These are phyloP conservation scores for Anthoptus insignis DNA, from an alignment of 2,888 invertebrate genomes.

Conservation along the genomic window DNA sequence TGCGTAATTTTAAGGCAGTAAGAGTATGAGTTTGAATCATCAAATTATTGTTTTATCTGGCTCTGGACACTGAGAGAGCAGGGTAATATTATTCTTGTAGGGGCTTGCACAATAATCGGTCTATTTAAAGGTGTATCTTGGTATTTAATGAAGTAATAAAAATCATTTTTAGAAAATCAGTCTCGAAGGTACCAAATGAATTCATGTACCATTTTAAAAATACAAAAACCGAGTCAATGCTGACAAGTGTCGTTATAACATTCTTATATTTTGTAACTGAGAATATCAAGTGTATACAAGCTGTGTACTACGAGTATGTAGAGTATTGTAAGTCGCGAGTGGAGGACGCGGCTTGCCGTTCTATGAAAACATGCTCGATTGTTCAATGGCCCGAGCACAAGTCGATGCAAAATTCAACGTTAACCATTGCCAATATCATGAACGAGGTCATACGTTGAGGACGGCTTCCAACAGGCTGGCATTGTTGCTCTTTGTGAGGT, in stretches of 20 bases:
- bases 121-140: too few relatives aligned
- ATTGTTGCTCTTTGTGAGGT: slow-evolving; percentile 9
- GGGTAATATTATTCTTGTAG: too few relatives aligned
- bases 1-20: too few relatives aligned
- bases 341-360: slow-evolving; percentile 43
- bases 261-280: slow-evolving; percentile 1
- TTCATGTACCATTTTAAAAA: not conserved
- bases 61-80: too few relatives aligned
- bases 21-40: too few relatives aligned
- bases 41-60: too few relatives aligned
- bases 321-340: slow-evolving; percentile 22
- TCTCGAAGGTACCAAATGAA: too few relatives aligned
- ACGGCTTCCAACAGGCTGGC: slow-evolving; percentile 13
- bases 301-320: too few relatives aligned
- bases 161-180: too few relatives aligned
- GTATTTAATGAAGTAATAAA: too few relatives aligned
- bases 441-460: slow-evolving; percentile 25
- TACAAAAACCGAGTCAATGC: not conserved
- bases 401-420: slow-evolving; percentile 55
- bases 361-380: slow-evolving; percentile 52
- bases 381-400: slow-evolving; percentile 62
- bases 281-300: not conserved
- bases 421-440: slow-evolving; percentile 24
- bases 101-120: too few relatives aligned
- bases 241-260: slow-evolving; percentile 2